Evolutionary conservation across 2,113 vertebrate genomes (phyloP).

Genomic region (Centropus bengalensis): DNA sequence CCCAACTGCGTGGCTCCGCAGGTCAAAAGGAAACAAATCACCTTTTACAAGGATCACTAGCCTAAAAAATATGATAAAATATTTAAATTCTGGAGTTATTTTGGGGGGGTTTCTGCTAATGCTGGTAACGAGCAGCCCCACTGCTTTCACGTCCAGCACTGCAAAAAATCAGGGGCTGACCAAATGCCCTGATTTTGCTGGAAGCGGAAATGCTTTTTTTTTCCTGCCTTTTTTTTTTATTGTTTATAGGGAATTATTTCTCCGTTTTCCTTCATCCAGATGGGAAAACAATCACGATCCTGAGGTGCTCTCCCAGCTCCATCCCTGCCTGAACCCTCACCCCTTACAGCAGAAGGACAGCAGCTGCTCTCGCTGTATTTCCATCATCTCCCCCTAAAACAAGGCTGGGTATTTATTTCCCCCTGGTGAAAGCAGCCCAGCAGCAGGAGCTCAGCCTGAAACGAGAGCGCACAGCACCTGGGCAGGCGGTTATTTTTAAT

Average conservation of each 20-base stretch:
- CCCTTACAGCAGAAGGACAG: neutral
- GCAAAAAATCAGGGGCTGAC: neutral
- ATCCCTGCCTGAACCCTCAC: neutral
- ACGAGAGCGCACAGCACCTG: neutral
- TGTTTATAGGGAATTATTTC: neutral
- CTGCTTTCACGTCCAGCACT: neutral
- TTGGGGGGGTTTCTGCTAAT: neutral
- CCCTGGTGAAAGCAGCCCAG: neutral
- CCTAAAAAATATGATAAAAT: neutral
- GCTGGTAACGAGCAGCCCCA: neutral
- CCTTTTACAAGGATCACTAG: neutral
- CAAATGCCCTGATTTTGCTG: neutral
- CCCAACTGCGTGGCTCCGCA: neutral
- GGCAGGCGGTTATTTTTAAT: neutral
- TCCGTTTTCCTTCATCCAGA: fast-evolving
- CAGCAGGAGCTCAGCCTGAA: neutral
- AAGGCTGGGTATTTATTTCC: neutral
- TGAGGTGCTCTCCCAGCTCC: neutral
- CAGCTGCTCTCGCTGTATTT: neutral
- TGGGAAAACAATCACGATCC: fast-evolving
- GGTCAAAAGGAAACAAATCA: neutral
- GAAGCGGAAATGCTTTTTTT: neutral
- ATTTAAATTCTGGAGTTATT: neutral
- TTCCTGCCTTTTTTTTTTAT: neutral
- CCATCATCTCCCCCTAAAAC: neutral